Base-by-base conservation (phyloP, 92 coral and sea anemone species). In the Epizoanthus fatuus region DNA sequence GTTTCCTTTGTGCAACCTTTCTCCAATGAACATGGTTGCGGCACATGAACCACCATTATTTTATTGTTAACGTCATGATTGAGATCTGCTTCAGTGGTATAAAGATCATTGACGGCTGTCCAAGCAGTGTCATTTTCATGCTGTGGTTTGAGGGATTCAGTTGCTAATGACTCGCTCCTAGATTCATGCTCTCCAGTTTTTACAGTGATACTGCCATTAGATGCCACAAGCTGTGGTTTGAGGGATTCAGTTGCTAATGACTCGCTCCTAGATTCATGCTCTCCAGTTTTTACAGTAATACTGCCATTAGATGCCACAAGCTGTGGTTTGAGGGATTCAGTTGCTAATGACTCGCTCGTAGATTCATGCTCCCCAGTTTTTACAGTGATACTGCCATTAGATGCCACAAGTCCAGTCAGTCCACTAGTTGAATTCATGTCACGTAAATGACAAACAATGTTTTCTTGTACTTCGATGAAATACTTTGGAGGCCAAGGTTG, bases 21-120 rank as follows among this genome's bases (percentile, higher is more conserved):
- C 32, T 77, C 82, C 51, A 22, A 4, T 3, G 69, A 77, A 62
- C 82, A 77, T 8, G 54, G 82, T 0, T 49, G 55, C 2, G 82
- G 82, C 8, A 77, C 69, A 77, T 77, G 82, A 8, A 77, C 82
- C 70, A 77, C 82, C 19, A 13, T 77, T 16, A 77, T 77, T 62
- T 77, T 77, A 7, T 44, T 77, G 42, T 16, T 60, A 5, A 11
- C 42, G n/a, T 39, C 65, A 20, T 60, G 69, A 29, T 11, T 77
- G 32, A 32, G 11, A 59, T 77, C 82, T 58, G 68, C 22, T 15
- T 7, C 81, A 13, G 49, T 57, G 42, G 44, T 52, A 75, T 35
- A 29, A 49, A 60, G 32, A 59, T 44, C 22, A 35, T 44, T 44
- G 2, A 51, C 29, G n/a, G 54, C 82, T 60, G 64, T 62, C 82